Percentiles rank a stretch among this genome's conserved stretches.
Evolutionary conservation across 2,888 invertebrate genomes (phyloP).

Genomic region (Thecocarcelia acutangulata): DNA sequence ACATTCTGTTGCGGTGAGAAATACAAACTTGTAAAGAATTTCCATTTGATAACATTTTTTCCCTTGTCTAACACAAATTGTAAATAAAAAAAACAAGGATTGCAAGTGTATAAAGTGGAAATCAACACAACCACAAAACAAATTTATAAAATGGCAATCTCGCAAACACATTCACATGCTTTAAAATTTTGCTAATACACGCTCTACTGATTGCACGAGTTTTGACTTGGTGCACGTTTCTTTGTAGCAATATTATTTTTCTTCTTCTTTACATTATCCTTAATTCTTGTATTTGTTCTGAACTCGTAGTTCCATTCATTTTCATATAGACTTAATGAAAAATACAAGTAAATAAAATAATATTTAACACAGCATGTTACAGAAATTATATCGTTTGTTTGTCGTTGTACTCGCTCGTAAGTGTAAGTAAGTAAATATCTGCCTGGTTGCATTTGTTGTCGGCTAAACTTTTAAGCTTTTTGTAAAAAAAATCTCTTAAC

Average conservation of each 20-base stretch:
- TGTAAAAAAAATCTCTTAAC: constrained; percentile 59
- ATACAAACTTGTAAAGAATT: constrained; percentile 52
- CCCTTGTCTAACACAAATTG: constrained; percentile 3
- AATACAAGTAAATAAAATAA: constrained; percentile 60
- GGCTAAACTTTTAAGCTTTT: constrained; percentile 64
- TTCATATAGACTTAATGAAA: constrained; percentile 63
- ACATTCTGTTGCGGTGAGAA: constrained; percentile 47
- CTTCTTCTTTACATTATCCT: not conserved
- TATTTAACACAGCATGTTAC: constrained; percentile 63
- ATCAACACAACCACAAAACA: constrained; percentile 67
- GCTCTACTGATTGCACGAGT: constrained; percentile 10
- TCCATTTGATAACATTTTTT: constrained; percentile 36
- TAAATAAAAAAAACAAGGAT: constrained; percentile 16
- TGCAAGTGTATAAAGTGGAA: constrained; percentile 62
- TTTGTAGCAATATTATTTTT: not conserved
- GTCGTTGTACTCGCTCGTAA: too few species aligned
- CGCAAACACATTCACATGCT: not conserved
- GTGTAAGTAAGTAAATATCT: constrained; percentile 5
- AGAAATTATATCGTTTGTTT: constrained; percentile 38
- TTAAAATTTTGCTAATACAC: not conserved
- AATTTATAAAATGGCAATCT: constrained; percentile 60
- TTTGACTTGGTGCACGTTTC: constrained; percentile 22
- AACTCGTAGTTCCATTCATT: constrained; percentile 49
- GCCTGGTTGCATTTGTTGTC: constrained; percentile 36
- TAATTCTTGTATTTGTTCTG: constrained; percentile 35